Evolutionary conservation across 2,888 invertebrate species (phyloP).

Genomic region (Drosophila nigricruria): DNA sequence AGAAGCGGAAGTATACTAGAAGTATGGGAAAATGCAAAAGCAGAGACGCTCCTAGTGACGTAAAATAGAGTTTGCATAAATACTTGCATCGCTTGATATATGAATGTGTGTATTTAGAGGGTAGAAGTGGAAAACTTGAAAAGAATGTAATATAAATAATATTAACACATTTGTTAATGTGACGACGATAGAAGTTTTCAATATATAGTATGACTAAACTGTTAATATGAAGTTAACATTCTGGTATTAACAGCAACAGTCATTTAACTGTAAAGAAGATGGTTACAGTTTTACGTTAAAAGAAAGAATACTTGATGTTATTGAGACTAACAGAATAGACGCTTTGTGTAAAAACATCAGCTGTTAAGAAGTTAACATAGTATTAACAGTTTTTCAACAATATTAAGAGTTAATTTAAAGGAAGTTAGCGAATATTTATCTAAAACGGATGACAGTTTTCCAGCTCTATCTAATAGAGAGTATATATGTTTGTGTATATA

Average conservation of each 20-base stretch:
- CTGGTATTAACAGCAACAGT: neutral
- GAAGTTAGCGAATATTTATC: neutral
- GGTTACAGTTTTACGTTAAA: neutral
- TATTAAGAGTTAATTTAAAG: neutral
- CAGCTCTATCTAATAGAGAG: constrained; percentile 49
- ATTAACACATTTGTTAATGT: neutral
- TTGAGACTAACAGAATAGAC: neutral
- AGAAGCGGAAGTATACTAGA: constrained; percentile 48
- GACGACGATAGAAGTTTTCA: neutral
- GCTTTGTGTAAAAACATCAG: too few relatives aligned
- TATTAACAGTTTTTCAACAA: neutral
- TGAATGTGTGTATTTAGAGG: constrained; percentile 36
- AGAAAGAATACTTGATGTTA: neutral
- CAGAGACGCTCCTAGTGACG: constrained; percentile 41
- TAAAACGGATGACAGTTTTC: constrained; percentile 6
- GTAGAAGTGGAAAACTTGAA: constrained; percentile 28
- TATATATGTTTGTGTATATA: constrained; percentile 38
- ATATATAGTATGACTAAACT: neutral
- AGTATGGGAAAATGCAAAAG: constrained; percentile 32
- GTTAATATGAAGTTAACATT: neutral
- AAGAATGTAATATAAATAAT: neutral
- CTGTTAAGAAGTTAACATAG: neutral
- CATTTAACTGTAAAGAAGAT: neutral
- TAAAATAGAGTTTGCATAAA: constrained; percentile 35
- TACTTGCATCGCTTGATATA: constrained; percentile 39